A percentile compares a stretch with the other conserved stretches of the same genome.
Conservation (phyloP, 2,797 vertebrate species). For the Centroberyx gerrardi region DNA sequence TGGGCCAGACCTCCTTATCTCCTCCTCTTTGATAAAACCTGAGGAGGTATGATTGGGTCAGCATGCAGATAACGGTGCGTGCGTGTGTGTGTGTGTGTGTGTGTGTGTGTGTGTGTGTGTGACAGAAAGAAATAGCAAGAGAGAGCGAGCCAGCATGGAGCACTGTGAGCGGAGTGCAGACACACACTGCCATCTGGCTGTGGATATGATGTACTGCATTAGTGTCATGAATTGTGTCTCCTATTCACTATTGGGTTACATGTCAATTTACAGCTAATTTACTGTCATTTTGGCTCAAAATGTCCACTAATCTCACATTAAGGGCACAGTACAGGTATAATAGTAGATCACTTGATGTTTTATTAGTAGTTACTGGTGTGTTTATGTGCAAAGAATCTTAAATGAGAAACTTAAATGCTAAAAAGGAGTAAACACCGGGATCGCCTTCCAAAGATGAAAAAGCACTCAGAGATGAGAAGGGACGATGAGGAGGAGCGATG, state of each 20-base stretch:
- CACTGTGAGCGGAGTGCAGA: background rate
- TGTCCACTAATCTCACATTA: too few species aligned
- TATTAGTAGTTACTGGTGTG: too few species aligned
- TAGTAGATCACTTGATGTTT: too few species aligned
- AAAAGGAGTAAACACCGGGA: too few species aligned
- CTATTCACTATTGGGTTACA: background rate
- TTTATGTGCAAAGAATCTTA: too few species aligned
- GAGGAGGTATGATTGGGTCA: slow-evolving; percentile 59
- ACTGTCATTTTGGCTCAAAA: too few species aligned
- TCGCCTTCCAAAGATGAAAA: too few species aligned
- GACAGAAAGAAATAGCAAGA: background rate
- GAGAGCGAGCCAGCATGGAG: background rate
- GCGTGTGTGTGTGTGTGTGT: slow-evolving; percentile 19
- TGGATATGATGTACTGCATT: slow-evolving; percentile 4
- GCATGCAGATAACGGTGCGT: slow-evolving; percentile 41
- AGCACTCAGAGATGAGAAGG: too few species aligned
- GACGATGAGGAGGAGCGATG: too few species aligned
- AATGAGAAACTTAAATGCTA: too few species aligned
- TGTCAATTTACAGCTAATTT: background rate
- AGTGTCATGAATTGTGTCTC: too few species aligned
- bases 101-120: slow-evolving; percentile 2
- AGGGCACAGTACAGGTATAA: too few species aligned
- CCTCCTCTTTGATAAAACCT: slow-evolving; percentile 68
- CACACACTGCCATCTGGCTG: slow-evolving; percentile 25
- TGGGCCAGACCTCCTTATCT: slow-evolving; percentile 67